Conservation (phyloP, 92 coral and sea anemone genomes). For the Isaurus tuberculatus region DNA sequence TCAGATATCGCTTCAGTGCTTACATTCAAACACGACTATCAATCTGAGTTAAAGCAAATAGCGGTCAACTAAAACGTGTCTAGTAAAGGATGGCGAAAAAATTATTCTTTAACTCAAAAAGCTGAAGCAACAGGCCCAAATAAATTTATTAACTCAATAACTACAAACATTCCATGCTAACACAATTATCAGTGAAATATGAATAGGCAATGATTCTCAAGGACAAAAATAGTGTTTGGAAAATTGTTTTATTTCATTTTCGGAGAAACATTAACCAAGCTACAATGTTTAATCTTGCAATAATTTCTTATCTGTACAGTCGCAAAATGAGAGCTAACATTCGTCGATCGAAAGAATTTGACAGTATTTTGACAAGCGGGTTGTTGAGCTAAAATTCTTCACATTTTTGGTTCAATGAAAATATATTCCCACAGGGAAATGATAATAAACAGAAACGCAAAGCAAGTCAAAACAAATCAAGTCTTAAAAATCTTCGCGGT, state of each 20-base stretch:
- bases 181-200: slow-evolving; percentile 20
- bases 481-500: slow-evolving; percentile 15
- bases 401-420: slow-evolving; percentile 72
- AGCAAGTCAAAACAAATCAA: slow-evolving; percentile 21
- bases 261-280: neutral
- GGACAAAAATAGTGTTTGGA: neutral
- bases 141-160: slow-evolving; percentile 4
- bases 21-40: neutral
- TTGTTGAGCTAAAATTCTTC: slow-evolving; percentile 60
- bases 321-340: slow-evolving; percentile 16
- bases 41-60: neutral
- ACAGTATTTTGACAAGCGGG: slow-evolving; percentile 47
- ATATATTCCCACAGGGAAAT: slow-evolving; percentile 77
- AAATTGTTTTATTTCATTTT: neutral
- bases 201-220: neutral
- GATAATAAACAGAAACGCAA: slow-evolving; percentile 56
- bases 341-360: slow-evolving; percentile 19
- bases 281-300: slow-evolving; percentile 4
- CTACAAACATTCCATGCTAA: slow-evolving; percentile 23
- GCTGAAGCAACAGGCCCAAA: neutral
- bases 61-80: neutral
- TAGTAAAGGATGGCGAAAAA: neutral
- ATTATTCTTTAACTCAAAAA: neutral
- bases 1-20: neutral
- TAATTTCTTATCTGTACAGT: neutral